phyloP scores from a whole-genome alignment of 1,140 invertebrate genomes.

The Cotesia typhae region DNA sequence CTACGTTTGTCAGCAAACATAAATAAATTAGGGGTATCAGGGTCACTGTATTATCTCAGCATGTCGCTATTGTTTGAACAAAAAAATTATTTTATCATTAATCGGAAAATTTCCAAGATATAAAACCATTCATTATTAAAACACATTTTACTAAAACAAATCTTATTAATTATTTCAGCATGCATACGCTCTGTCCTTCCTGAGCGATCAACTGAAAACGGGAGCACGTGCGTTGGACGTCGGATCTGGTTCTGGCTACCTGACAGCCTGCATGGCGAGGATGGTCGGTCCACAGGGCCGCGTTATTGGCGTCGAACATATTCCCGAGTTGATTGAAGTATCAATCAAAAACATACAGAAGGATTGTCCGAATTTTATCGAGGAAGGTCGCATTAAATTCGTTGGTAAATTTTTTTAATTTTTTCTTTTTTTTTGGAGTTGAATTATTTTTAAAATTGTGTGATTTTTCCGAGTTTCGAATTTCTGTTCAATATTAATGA shows the following conservation, averaged over 20 bases:
- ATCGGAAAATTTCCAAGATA: constrained; percentile 40
- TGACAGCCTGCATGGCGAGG: constrained; percentile 76
- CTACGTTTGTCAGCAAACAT: constrained; percentile 32
- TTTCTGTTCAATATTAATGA: constrained; percentile 49
- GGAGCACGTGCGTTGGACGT: constrained; percentile 73
- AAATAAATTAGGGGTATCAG: constrained; percentile 46
- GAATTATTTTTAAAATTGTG: constrained; percentile 39
- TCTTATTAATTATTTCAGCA: constrained; percentile 57
- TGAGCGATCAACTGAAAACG: constrained; percentile 56
- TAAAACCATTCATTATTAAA: not conserved
- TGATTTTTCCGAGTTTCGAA: constrained; percentile 39
- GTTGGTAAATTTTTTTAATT: constrained; percentile 51
- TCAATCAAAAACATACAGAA: constrained; percentile 54
- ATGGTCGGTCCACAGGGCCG: constrained; percentile 73
- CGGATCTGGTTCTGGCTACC: constrained; percentile 77
- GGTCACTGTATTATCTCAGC: constrained; percentile 42
- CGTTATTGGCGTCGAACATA: constrained; percentile 77
- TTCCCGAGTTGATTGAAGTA: constrained; percentile 70
- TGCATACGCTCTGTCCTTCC: constrained; percentile 58
- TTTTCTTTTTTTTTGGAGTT: constrained; percentile 34
- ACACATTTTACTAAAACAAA: not conserved
- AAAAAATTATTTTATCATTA: constrained; percentile 33
- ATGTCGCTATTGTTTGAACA: constrained; percentile 40
- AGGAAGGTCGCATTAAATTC: constrained; percentile 58
- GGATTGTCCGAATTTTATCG: constrained; percentile 55